These are phyloP conservation scores for Drepana arcuata DNA, from an alignment of 1,140 invertebrate genomes.

Conservation along the genomic window DNA sequence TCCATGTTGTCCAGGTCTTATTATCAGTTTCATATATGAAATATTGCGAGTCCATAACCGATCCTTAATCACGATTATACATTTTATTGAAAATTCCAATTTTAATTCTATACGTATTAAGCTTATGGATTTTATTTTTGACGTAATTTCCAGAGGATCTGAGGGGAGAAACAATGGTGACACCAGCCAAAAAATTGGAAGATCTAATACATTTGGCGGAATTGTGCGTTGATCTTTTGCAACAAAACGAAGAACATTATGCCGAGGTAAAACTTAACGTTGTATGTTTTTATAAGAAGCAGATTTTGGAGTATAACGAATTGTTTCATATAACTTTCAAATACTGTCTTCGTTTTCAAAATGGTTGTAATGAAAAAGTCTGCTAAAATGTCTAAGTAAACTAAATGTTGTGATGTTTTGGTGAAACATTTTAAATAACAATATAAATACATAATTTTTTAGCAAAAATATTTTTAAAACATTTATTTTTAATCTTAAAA, in stretches of 20 bases:
- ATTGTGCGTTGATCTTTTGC: conserved; percentile 97
- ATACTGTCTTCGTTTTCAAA: no score
- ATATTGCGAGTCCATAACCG: no score
- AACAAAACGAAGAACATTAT: conserved; percentile 99
- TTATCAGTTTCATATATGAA: no score
- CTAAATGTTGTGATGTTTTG: conserved; percentile 43
- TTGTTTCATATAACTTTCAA: background rate
- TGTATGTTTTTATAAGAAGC: no score
- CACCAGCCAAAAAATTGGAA: conserved; percentile 92
- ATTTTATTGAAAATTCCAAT: no score
- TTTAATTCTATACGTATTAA: no score
- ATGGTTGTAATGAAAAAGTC: no score
- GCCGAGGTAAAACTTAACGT: conserved; percentile 95
- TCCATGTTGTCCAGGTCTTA: no score
- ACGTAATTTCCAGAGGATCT: conserved; percentile 85
- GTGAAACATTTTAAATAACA: conserved; percentile 31
- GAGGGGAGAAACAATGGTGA: conserved; percentile 84
- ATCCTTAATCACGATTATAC: no score
- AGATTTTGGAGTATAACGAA: conserved; percentile 1
- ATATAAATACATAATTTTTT: background rate
- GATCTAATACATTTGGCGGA: conserved; percentile 98
- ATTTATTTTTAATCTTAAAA: conserved; percentile 11
- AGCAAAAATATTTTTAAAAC: background rate
- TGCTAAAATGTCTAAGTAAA: conserved; percentile 23
- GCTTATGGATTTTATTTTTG: no score